Evolutionary conservation across 2,797 vertebrate genomes (phyloP), one percentile per base, ranked within the genome.

Genomic region (Semaprochilodus insignis): DNA sequence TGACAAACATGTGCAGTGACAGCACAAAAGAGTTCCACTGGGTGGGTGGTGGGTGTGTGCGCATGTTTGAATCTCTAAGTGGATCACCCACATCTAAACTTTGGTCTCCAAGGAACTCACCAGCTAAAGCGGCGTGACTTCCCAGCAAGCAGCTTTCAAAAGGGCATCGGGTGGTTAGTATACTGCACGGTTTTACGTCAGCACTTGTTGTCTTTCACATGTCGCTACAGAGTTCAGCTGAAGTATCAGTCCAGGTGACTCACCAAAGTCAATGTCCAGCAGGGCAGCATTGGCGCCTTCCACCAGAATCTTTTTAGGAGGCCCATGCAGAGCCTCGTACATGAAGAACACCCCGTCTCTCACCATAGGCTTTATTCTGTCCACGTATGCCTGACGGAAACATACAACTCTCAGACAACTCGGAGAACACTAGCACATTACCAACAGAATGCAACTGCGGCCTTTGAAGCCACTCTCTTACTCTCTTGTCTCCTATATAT

Each of bases 261-360:
- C 92, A 99, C 98, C 98, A 87, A 99, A 99, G 93, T 99, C 97
- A 74, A 99, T 99, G 93, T 99, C 98, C 89, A 99, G 92, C 21
- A 99, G 93, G 0, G 98, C 97, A 75, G 98, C 98, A 72, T 99
- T 99, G 88, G 98, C 98, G 81, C 98, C 98, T 92, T 99, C 98
- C 88, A 99, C 98, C 90, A 99, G 93, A 91, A 99, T 99, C 89
- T 96, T 99, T 95, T 97, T 97, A 19, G 96, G 94, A 77, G 97
- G 94, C 54, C 98, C 97, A 69, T 99, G 97, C 3, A 99, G 96
- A 86, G 97, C 98, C 89, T 99, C 95, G 60, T 99, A 95, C 93
- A 99, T 97, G 93, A 96, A 99, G 93, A 98, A 96, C 87, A 99
- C 97, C 1, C 98, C 98, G 81, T 99, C 98, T 88, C 90, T 96